These are phyloP conservation scores for Catharus minimus DNA, from an alignment of 2,113 vertebrate species.

Conservation along the genomic window DNA sequence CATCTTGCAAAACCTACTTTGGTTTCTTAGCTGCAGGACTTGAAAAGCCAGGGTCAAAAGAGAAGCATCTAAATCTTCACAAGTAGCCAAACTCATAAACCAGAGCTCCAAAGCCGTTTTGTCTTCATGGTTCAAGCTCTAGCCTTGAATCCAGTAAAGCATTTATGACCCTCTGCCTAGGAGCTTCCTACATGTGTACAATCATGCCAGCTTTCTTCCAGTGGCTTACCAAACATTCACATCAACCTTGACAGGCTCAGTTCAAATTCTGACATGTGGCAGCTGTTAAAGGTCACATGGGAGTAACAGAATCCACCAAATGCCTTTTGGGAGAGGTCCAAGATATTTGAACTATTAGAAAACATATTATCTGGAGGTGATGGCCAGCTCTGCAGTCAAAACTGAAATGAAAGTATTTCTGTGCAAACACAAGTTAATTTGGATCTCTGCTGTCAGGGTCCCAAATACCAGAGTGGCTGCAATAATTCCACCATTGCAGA, in stretches of 20 bases:
- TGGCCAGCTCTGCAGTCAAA: background rate
- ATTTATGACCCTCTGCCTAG: background rate
- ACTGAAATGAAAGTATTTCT: background rate
- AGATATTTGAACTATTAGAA: background rate
- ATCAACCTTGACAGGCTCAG: background rate
- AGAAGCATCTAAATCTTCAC: background rate
- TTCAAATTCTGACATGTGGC: background rate
- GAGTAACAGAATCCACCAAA: background rate
- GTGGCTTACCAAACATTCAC: background rate
- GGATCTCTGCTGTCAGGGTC: background rate
- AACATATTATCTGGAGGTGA: background rate
- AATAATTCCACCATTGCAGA: background rate
- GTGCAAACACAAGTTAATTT: background rate
- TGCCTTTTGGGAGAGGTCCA: background rate
- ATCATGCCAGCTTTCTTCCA: background rate
- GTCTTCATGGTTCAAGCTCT: background rate
- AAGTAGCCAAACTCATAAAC: background rate
- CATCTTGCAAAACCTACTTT: background rate
- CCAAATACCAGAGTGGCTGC: background rate
- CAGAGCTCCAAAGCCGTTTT: background rate
- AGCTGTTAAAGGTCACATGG: background rate
- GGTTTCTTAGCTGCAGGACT: background rate
- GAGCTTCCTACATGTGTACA: background rate
- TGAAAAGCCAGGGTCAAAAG: background rate
- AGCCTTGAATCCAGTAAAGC: background rate